Percentiles rank a stretch among this genome's conserved stretches.
Conservation (phyloP, 2,113 vertebrate genomes). For the Chauna torquata region DNA sequence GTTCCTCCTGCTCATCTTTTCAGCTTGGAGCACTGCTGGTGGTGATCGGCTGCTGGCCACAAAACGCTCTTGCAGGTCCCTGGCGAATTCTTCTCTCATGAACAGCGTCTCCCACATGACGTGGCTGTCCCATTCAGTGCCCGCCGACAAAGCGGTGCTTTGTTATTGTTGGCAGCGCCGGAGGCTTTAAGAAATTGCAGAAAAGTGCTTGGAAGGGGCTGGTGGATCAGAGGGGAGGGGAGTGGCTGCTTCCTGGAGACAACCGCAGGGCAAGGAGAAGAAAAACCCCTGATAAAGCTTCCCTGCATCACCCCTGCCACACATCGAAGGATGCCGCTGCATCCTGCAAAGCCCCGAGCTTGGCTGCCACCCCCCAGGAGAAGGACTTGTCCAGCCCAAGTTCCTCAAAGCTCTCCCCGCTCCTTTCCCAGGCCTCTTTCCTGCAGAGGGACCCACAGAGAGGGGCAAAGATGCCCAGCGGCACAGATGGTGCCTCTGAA, state of each 20-base stretch:
- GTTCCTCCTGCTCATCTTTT: too few relatives aligned
- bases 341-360: not conserved
- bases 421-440: not conserved
- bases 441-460: not conserved
- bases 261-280: not conserved
- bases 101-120: not conserved
- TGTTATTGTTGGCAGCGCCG: not conserved
- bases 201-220: not conserved
- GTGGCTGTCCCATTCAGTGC: accelerated
- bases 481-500: constrained; percentile 64
- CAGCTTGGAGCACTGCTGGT: too few relatives aligned
- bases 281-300: not conserved
- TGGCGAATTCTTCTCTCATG: not conserved
- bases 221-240: not conserved
- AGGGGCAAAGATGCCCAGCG: not conserved
- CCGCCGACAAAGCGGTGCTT: not conserved
- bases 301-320: not conserved
- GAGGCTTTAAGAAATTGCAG: not conserved
- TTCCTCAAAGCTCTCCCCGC: not conserved
- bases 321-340: not conserved
- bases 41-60: too few relatives aligned
- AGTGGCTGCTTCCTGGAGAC: not conserved
- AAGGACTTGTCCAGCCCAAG: not conserved
- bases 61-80: accelerated
- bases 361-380: not conserved